Evolutionary conservation across 1,140 invertebrate genomes (phyloP).

Genomic region (Aleiodes sp.): DNA sequence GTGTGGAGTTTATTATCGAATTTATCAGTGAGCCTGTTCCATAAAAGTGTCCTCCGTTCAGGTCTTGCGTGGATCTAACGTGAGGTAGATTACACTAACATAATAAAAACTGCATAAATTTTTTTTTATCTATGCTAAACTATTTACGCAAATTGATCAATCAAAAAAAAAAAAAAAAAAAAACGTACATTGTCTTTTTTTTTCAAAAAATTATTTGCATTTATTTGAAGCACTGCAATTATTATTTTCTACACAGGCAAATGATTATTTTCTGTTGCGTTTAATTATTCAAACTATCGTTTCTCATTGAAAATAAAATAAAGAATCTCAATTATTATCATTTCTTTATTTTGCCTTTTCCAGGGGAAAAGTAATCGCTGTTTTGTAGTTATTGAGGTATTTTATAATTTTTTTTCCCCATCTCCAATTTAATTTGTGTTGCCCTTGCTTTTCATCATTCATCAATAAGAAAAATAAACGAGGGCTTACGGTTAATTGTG

Average conservation of each 20-base stretch:
- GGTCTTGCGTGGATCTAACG: slow-evolving; percentile 62
- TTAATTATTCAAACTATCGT: not conserved
- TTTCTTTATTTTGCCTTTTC: slow-evolving; percentile 43
- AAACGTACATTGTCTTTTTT: too few relatives aligned
- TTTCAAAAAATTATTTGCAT: not conserved
- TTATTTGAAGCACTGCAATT: not conserved
- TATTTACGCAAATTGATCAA: slow-evolving; percentile 5
- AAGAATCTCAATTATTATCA: not conserved
- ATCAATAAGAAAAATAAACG: slow-evolving; percentile 1
- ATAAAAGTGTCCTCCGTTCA: slow-evolving; percentile 56
- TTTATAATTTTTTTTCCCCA: slow-evolving; percentile 49
- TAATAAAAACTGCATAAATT: slow-evolving; percentile 36
- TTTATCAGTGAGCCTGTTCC: slow-evolving; percentile 43
- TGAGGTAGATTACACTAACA: slow-evolving; percentile 56
- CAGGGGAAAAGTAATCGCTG: slow-evolving; percentile 54
- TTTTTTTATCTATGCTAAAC: slow-evolving; percentile 22
- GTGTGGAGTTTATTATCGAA: not conserved
- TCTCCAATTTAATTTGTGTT: slow-evolving; percentile 46
- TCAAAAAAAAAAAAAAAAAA: too few relatives aligned
- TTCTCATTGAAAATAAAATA: not conserved
- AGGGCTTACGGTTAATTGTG: not conserved
- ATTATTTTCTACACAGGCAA: not conserved
- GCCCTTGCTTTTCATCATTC: slow-evolving; percentile 33
- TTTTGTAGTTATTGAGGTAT: slow-evolving; percentile 56
- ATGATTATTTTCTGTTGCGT: not conserved